Evolutionary conservation across 2,113 vertebrate genomes (phyloP).

Genomic region (Cephalopholis sonnerati): DNA sequence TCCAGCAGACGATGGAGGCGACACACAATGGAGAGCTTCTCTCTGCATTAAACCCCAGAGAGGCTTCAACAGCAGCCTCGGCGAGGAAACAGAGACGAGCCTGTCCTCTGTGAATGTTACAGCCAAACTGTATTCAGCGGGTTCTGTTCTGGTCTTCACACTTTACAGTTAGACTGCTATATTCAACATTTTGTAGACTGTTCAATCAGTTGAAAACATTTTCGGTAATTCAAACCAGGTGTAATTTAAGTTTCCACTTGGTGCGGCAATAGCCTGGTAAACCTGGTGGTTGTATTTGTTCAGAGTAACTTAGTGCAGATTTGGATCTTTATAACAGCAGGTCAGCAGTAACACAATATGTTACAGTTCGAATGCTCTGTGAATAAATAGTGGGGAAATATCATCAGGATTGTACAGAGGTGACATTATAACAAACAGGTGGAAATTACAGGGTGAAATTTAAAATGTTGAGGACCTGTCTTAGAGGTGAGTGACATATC

Average conservation of each 20-base stretch:
- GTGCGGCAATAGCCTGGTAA: not conserved
- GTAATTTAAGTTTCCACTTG: not conserved
- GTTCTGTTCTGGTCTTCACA: not conserved
- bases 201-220: not conserved
- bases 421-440: not conserved
- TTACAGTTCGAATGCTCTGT: not conserved
- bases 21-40: constrained; percentile 34
- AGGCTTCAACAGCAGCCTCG: constrained; percentile 25
- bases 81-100: not conserved
- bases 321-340: no score
- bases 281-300: no score
- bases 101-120: not conserved
- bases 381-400: not conserved
- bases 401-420: not conserved
- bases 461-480: no score
- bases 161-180: no score
- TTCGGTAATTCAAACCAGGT: not conserved
- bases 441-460: not conserved
- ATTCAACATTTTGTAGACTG: not conserved
- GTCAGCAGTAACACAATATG: no score
- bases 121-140: not conserved
- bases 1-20: constrained; percentile 31
- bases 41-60: constrained; percentile 37
- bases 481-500: no score
- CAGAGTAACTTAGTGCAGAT: no score